phyloP scores from a whole-genome alignment of 2,113 vertebrate genomes.

The Podarcis cretensis region DNA sequence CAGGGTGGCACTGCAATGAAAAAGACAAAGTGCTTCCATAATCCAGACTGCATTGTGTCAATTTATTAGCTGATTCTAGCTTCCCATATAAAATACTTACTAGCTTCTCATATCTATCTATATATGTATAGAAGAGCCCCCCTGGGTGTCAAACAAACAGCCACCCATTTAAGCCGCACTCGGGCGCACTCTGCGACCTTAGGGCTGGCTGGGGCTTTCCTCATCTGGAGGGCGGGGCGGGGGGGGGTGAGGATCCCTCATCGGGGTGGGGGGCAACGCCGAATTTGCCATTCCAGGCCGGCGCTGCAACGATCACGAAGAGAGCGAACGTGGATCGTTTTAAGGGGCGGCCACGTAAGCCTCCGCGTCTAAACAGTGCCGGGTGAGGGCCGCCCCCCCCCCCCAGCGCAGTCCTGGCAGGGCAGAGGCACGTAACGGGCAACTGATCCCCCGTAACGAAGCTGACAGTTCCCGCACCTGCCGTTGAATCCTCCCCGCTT shows the following conservation, averaged over 20 bases:
- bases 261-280: neutral
- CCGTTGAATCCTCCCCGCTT: no score
- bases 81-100: neutral
- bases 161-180: neutral
- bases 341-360: neutral
- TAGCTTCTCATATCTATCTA: no score
- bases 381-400: neutral
- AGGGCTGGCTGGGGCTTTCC: neutral
- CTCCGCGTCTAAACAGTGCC: neutral
- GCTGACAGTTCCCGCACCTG: neutral
- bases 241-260: no score
- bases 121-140: no score
- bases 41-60: neutral
- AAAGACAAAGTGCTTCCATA: neutral
- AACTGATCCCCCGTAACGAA: neutral
- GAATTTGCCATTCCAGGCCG: no score
- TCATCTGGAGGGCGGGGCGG: neutral
- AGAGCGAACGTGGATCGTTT: neutral
- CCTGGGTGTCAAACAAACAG: no score
- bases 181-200: neutral
- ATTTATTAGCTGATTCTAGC: no score
- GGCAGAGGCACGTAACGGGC: neutral
- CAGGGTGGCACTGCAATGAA: no score
- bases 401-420: no score
- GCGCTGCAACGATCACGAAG: neutral